A percentile compares a stretch with the other conserved stretches of the same genome.
Evolutionary conservation across 2,888 invertebrate species (phyloP).

Genomic region (Morpho deidamia): DNA sequence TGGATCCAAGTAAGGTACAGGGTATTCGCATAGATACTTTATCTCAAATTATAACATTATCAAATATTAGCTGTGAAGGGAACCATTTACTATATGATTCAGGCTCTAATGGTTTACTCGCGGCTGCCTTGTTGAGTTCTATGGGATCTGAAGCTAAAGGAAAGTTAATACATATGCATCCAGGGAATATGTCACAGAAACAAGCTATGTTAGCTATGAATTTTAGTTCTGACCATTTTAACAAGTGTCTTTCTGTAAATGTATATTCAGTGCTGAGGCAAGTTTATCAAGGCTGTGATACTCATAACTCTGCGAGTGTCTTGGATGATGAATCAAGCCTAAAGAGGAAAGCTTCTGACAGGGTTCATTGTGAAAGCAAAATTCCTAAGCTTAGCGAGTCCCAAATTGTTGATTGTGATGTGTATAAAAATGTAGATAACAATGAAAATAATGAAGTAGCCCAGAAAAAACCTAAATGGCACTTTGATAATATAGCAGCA

Average conservation of each 20-base stretch:
- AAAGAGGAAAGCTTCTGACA: constrained; percentile 44
- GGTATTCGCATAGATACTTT: constrained; percentile 92
- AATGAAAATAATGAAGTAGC: constrained; percentile 20
- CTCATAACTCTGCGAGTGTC: constrained; percentile 38
- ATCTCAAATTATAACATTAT: constrained; percentile 90
- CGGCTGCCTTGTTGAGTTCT: constrained; percentile 89
- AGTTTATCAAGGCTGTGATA: constrained; percentile 80
- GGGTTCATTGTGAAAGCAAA: constrained; percentile 41
- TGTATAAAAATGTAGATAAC: constrained; percentile 11
- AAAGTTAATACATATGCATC: constrained; percentile 85
- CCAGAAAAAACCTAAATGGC: constrained; percentile 82
- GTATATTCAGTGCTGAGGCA: constrained; percentile 85
- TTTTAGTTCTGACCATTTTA: constrained; percentile 83
- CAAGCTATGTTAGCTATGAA: constrained; percentile 89
- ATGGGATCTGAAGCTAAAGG: constrained; percentile 83
- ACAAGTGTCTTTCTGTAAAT: constrained; percentile 86
- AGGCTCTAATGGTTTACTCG: constrained; percentile 89
- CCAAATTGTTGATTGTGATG: constrained; percentile 15
- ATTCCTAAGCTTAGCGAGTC: constrained; percentile 39
- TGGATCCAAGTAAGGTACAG: constrained; percentile 86
- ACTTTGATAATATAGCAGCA: constrained; percentile 82
- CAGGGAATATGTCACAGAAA: constrained; percentile 88
- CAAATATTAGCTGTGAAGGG: constrained; percentile 88
- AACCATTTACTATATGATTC: constrained; percentile 92
- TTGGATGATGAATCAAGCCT: constrained; percentile 36